These are phyloP conservation scores for Halcyon senegalensis DNA, from an alignment of 2,113 vertebrate species.

Conservation along the genomic window DNA sequence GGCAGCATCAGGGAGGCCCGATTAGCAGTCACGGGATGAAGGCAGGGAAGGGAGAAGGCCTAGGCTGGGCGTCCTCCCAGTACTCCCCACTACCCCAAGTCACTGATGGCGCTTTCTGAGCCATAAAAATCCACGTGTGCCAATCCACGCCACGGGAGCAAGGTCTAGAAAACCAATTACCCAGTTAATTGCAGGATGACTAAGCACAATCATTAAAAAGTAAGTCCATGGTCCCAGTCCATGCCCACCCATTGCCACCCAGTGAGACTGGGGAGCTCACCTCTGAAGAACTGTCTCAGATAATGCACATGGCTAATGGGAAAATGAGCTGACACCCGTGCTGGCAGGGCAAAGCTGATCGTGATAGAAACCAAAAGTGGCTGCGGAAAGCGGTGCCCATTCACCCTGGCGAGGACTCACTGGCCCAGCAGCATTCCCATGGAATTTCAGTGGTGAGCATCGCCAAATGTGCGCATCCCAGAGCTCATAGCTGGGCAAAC, in stretches of 20 bases:
- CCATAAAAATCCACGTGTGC: background rate
- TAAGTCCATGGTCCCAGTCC: background rate
- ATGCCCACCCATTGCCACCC: background rate
- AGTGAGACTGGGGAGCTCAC: background rate
- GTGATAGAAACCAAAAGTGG: background rate
- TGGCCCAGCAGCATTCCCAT: background rate
- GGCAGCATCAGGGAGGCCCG: accelerated
- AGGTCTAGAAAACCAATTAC: background rate
- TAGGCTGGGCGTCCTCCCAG: background rate
- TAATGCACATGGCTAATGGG: accelerated
- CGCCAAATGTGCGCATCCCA: accelerated
- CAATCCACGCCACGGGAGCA: background rate
- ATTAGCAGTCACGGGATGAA: background rate
- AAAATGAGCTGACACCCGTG: accelerated
- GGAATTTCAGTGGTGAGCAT: background rate
- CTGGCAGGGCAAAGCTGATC: accelerated
- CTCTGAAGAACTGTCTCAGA: background rate
- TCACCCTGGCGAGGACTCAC: background rate
- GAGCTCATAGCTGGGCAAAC: background rate
- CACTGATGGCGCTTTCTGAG: accelerated
- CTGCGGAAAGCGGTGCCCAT: background rate
- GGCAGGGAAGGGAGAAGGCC: background rate
- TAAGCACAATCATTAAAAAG: background rate
- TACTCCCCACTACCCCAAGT: background rate
- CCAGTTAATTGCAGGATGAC: background rate